Conservation (phyloP, 1,140 invertebrate species). For the Cyclargus thomasi region DNA sequence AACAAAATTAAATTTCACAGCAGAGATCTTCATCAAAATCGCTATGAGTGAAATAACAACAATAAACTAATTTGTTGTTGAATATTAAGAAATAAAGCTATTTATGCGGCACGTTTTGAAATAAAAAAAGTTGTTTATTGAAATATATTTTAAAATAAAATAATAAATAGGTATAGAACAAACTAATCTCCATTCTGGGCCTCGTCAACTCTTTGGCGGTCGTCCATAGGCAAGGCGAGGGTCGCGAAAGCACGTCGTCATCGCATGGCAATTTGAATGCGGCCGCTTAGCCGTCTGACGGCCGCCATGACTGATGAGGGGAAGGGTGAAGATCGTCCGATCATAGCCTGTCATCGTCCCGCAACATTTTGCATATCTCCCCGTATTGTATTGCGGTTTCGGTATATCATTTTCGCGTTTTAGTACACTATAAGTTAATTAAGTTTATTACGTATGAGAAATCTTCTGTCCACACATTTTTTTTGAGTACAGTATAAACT, state of each 20-base stretch:
- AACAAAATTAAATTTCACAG: too few relatives aligned
- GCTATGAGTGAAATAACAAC: too few relatives aligned
- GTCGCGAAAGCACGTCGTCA: slow-evolving; percentile 69
- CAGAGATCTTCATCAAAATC: too few relatives aligned
- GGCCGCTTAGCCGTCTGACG: slow-evolving; percentile 67
- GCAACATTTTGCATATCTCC: slow-evolving; percentile 58
- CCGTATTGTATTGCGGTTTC: slow-evolving; percentile 42
- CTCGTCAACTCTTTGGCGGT: slow-evolving; percentile 23
- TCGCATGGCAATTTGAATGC: slow-evolving; percentile 71
- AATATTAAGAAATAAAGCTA: too few relatives aligned
- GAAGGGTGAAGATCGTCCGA: slow-evolving; percentile 63
- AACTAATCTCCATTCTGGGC: slow-evolving; percentile 15
- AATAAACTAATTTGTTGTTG: too few relatives aligned
- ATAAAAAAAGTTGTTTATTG: too few relatives aligned
- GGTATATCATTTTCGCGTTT: slow-evolving; percentile 29
- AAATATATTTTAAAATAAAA: too few relatives aligned
- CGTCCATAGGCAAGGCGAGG: slow-evolving; percentile 57
- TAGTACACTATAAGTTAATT: neutral
- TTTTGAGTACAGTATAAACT: too few relatives aligned
- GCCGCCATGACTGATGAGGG: slow-evolving; percentile 69
- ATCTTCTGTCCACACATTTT: too few relatives aligned
- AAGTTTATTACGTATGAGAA: neutral
- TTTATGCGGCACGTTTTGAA: too few relatives aligned
- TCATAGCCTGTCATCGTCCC: slow-evolving; percentile 57
- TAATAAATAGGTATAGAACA: too few relatives aligned